Evolutionary conservation across 1,140 invertebrate species (phyloP).

Genomic region (Frieseomelitta varia): DNA sequence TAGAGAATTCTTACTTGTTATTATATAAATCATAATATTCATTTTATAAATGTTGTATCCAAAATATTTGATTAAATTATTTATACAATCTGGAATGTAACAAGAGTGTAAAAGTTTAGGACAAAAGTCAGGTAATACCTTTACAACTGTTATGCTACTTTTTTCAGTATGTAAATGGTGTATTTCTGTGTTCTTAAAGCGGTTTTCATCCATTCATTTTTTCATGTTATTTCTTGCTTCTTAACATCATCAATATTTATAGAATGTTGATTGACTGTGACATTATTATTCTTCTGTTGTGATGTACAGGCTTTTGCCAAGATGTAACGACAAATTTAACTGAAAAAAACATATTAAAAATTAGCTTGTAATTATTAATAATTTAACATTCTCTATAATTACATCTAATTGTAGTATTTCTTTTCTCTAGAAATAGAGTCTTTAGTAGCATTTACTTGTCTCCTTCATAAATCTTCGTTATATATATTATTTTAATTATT

Average conservation of each 20-base stretch:
- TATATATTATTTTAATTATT: neutral
- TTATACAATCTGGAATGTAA: no score
- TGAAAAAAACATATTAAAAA: no score
- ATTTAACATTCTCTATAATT: no score
- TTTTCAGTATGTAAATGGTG: neutral
- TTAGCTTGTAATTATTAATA: no score
- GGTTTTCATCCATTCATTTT: neutral
- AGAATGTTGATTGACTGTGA: neutral
- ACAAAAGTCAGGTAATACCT: no score
- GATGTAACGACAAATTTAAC: neutral
- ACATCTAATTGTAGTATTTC: no score
- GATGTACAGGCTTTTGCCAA: neutral
- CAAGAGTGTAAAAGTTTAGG: neutral
- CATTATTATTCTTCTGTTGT: neutral
- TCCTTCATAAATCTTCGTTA: no score
- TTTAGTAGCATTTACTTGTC: neutral
- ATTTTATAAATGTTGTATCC: no score
- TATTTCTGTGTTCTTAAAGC: neutral
- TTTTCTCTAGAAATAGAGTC: no score
- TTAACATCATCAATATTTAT: neutral
- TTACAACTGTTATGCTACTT: neutral
- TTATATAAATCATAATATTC: no score
- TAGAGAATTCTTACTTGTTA: no score
- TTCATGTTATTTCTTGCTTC: neutral
- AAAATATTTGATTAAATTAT: no score